Base-by-base conservation (phyloP, 2,888 invertebrate species). In the Ligdia adustata region DNA sequence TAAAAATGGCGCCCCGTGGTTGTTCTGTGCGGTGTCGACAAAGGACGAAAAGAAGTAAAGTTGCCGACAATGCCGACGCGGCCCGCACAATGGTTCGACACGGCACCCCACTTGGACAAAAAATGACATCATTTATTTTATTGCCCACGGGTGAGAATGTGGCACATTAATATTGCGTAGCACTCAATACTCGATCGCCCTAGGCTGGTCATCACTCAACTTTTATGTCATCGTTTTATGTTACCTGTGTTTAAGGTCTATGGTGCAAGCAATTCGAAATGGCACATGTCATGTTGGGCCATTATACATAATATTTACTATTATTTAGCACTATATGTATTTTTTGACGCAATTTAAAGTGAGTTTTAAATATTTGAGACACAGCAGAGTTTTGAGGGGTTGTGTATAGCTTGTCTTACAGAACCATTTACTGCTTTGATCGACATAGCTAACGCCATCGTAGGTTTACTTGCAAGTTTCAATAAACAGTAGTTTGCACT, bases 61-160 rank as follows among this genome's bases (percentile, higher is more conserved):
- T 72, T 74, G 73, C 80, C 82, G 82, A 71, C 72, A n/a, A n/a
- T n/a, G n/a, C n/a, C n/a, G n/a, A n/a, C 7, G 69, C 76, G 75
- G 75, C 65, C 59, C 52, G 62, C 75, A 77, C 75, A 71, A 66
- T 71, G 80, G 83, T 76, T 80, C 82, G 81, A 86, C n/a, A 74
- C 69, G 70, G 72, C 75, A 72, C 81, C 82, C 82, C 74, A 78
- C 66, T 71, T 73, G 72, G 78, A 87, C 88, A 89, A 89, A 89
- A 89, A 89, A 89, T 89, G 84, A 88, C 87, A 86, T 89, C 89
- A 89, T 90, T 89, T 88, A 90, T 90, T 87, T 89, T 88, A 90
- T 89, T 85, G 86, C 87, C n/a, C 72, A 64, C 75, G 84, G 82
- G 86, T 84, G 87, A 85, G 87, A 90, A 88, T 83, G 81, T 81